phyloP scores from a whole-genome alignment of 2,113 vertebrate species.

The Ptilorrhoa leucosticta region DNA sequence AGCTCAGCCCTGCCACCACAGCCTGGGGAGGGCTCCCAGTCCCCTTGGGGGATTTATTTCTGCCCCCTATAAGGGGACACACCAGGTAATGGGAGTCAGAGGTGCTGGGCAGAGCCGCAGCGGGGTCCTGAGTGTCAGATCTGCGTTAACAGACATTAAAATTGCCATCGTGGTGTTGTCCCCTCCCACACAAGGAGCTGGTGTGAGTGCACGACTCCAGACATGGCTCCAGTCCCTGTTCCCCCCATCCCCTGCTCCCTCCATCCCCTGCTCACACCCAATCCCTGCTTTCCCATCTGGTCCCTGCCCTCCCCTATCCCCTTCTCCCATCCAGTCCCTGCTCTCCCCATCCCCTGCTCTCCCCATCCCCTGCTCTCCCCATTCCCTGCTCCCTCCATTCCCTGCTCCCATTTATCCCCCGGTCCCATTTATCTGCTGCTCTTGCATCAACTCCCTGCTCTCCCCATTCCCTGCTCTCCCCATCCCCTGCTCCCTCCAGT shows the following conservation, averaged over 20 bases:
- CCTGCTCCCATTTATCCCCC: neutral
- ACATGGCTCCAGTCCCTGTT: neutral
- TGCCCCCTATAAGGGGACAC: fast-evolving
- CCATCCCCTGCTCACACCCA: neutral
- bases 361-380: neutral
- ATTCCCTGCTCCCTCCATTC: too few species aligned
- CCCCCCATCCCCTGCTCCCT: neutral
- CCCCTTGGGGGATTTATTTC: neutral
- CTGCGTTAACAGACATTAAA: neutral
- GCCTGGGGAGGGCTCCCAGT: fast-evolving
- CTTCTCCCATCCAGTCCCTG: neutral
- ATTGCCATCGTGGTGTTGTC: fast-evolving
- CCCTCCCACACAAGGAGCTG: too few species aligned
- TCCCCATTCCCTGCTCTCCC: too few species aligned
- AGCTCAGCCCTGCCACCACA: neutral
- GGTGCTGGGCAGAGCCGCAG: neutral
- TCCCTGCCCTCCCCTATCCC: neutral
- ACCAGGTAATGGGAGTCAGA: neutral
- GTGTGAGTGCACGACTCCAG: neutral
- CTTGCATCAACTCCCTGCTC: neutral
- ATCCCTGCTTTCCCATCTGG: neutral
- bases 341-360: neutral
- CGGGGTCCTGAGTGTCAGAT: neutral
- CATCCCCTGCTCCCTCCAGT: too few species aligned
- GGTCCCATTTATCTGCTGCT: neutral